Base-by-base conservation (phyloP, 2,113 vertebrate genomes). In the Mesitornis unicolor region DNA sequence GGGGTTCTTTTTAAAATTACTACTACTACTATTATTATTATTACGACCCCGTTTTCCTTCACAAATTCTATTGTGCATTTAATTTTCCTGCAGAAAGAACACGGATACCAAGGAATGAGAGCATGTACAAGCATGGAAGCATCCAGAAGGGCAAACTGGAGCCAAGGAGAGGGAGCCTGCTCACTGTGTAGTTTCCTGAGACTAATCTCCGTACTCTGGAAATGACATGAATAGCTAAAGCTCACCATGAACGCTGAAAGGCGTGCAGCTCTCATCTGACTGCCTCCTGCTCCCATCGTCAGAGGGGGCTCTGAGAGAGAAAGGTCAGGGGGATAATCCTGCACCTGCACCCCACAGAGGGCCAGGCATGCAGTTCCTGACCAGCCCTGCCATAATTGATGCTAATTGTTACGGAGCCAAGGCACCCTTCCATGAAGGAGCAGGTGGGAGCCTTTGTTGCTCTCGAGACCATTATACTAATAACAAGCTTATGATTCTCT, bases 261-360 rank as follows among this genome's bases (percentile, higher is more conserved):
- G 77, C 94, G 13, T 88, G 57, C 6, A 18, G 61, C 53, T 91
- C 88, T 86, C 79, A 40, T 86, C 85, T 84, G 93, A 69, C 42
- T 51, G 78, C 92, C 83, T 95, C 82, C 96, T 71, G 81, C 81
- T 95, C 71, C 77, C 74, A 9, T 87, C 69, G 0, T 91, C 64
- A 31, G 54, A 85, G 74, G 76, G 94, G 16, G 33, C 68, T 92
- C 86, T 31, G 69, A 73, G 76, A 97, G 90, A 4, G 12, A 97
- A 97, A 98, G 98, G 97, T 97, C 97, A 87, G 6, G 7, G 61
- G 84, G 92, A 97, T 96, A 97, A 97, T 96, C 94, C 88, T 96
- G 97, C 98, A 98, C 98, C 98, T 98, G 98, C 98, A 98, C 86
- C 76, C 87, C 43, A 18, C 20, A 75, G 90, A 97, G 76, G 53